Conservation (phyloP, 2,888 invertebrate genomes). For the Phytoseiulus persimilis region DNA sequence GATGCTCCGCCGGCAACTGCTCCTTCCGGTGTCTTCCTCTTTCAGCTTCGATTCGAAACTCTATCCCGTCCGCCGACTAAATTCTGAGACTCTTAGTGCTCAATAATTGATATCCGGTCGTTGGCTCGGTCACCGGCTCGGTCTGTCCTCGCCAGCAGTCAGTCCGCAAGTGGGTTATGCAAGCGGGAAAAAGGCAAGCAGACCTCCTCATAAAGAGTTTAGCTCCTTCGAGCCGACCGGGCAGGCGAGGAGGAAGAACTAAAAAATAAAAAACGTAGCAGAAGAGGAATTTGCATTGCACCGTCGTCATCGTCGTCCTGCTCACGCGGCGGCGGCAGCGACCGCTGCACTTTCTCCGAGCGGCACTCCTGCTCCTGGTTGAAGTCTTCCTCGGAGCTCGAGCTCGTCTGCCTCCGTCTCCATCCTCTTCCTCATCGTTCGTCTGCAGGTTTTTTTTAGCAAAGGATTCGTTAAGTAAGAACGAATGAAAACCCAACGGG, state of each 20-base stretch:
- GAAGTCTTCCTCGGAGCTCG: neutral
- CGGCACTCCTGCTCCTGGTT: neutral
- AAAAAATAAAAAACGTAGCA: neutral
- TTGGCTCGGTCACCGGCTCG: neutral
- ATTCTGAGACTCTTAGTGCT: neutral
- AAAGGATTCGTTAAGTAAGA: slow-evolving; percentile 39
- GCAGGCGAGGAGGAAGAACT: neutral
- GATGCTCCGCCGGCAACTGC: neutral
- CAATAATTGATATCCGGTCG: neutral
- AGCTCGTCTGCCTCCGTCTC: neutral
- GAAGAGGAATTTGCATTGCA: neutral
- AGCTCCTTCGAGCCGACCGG: neutral
- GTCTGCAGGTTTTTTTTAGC: slow-evolving; percentile 23
- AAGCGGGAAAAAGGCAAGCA: neutral
- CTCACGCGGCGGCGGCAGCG: neutral
- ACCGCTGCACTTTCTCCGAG: neutral
- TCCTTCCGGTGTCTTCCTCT: neutral
- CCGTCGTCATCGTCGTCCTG: neutral
- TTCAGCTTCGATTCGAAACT: neutral
- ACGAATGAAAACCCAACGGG: slow-evolving; percentile 10
- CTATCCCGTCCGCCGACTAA: neutral
- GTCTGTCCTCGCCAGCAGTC: neutral
- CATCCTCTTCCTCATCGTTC: neutral
- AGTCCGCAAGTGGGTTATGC: neutral
- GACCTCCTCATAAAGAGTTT: neutral